These are phyloP conservation scores for Fratercula arctica DNA, from an alignment of 2,797 vertebrate genomes.

Conservation along the genomic window DNA sequence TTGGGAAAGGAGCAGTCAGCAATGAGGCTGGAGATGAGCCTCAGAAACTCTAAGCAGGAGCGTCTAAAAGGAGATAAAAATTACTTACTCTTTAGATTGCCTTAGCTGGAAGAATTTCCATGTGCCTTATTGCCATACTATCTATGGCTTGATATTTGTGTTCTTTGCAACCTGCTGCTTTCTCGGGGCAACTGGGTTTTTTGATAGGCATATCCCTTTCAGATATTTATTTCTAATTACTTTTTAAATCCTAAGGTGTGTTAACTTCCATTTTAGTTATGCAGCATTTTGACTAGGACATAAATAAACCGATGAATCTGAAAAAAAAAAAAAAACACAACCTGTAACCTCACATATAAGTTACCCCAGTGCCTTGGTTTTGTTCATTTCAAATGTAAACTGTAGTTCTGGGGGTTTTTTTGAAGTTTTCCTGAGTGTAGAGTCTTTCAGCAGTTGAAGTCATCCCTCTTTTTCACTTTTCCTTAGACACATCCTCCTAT, in stretches of 20 bases:
- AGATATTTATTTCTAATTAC: background rate
- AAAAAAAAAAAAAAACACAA: background rate
- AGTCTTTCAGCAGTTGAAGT: background rate
- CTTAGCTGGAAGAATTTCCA: background rate
- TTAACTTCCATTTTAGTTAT: background rate
- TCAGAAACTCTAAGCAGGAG: background rate
- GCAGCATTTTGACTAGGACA: background rate
- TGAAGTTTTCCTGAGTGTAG: background rate
- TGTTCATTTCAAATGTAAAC: background rate
- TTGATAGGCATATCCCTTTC: background rate
- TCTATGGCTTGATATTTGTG: background rate
- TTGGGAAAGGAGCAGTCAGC: background rate
- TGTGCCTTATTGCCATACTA: background rate
- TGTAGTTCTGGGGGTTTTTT: background rate
- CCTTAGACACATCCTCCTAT: background rate
- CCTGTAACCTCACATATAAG: background rate
- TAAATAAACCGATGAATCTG: background rate
- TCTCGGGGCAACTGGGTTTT: accelerated
- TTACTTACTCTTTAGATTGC: background rate
- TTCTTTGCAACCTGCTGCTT: background rate
- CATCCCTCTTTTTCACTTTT: background rate
- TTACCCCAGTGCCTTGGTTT: background rate
- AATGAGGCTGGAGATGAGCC: background rate
- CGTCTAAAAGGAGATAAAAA: background rate
- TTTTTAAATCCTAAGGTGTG: background rate